Percentiles rank a stretch among this genome's conserved stretches.
These are phyloP conservation scores for Ganaspis sp. DNA, from an alignment of 1,140 invertebrate species.

Conservation along the genomic window DNA sequence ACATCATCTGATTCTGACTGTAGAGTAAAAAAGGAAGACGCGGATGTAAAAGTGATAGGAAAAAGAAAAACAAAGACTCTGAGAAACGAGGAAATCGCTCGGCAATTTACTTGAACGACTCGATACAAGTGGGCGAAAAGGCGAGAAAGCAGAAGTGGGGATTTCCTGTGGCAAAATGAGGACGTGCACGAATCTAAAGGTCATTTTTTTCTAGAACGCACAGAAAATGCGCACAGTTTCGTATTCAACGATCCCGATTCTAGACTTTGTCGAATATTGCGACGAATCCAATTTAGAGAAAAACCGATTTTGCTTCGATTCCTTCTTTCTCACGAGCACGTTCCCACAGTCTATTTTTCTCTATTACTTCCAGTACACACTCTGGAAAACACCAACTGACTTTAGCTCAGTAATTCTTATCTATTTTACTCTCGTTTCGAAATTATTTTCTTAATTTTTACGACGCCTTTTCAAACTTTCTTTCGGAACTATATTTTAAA, in stretches of 20 bases:
- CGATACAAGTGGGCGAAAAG: constrained; percentile 19
- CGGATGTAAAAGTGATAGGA: neutral
- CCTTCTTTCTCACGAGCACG: neutral
- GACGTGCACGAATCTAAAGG: constrained; percentile 29
- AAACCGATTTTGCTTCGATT: neutral
- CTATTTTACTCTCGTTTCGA: neutral
- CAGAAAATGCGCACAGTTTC: constrained; percentile 31
- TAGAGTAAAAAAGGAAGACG: neutral
- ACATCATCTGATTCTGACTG: constrained; percentile 15
- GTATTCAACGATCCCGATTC: constrained; percentile 33
- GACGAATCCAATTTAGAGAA: constrained; percentile 40
- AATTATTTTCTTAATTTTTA: constrained; percentile 2
- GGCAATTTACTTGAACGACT: constrained; percentile 25
- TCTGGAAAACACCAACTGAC: neutral
- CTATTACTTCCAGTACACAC: constrained; percentile 14
- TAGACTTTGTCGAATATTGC: constrained; percentile 35
- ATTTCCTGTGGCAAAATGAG: constrained; percentile 30
- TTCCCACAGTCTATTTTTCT: neutral
- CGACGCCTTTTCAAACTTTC: too few relatives aligned
- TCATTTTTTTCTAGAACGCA: constrained; percentile 39
- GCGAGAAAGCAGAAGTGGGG: constrained; percentile 7
- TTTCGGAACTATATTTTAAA: too few relatives aligned
- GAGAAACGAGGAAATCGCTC: constrained; percentile 14
- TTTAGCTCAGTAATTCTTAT: constrained; percentile 1
- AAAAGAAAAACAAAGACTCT: neutral